Evolutionary conservation across 35 echinoderm and acorn worm genomes (phyloP), one percentile per base, ranked within the genome.

Genomic region (Ophiothrix spiculata): DNA sequence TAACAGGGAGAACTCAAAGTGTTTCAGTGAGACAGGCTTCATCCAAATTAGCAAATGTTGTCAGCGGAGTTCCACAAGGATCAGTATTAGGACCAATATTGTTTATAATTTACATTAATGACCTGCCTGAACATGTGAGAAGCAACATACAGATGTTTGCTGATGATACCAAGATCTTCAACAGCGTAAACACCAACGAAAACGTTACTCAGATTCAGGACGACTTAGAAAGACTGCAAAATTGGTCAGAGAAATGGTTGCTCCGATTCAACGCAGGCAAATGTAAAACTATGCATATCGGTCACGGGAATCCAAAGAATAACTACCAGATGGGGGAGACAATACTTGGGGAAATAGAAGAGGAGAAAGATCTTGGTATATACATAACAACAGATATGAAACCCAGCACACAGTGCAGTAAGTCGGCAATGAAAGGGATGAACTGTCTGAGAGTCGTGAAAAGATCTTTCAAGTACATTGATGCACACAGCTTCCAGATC

Each of bases 221-320:
- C 39, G 86, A 88, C 46, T 37, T 88, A 29, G 0, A 88, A 31
- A 82, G 36, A 16, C 38, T 88, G 1, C 49, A 64, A 14, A 41
- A 69, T 78, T 90, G 81, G 88, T 85, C 75, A 38, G 42, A 78
- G 10, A 78, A 25, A 79, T 90, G 82, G 82, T 40, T 86, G 40
- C 32, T 90, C 8, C 64, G 39, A 28, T 90, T 85, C 37, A 77
- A 85, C 39, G 32, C 73, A 34, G 69, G 79, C 25, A 85, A 90
- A 90, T 90, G 88, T 85, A 90, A 90, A 85, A 46, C 33, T 1
- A 73, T 90, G 0, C 80, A 90, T 32, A 89, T 83, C 25, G 74
- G 64, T 4, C 41, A 64, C 32, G 34, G 56, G 75, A 89, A 82
- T 36, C 56, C 37, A 29, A 37, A 74, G 32, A 37, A 4, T 33